Evolutionary conservation across 2,888 invertebrate species (phyloP).

Genomic region (Leptinotarsa rubiginosa): DNA sequence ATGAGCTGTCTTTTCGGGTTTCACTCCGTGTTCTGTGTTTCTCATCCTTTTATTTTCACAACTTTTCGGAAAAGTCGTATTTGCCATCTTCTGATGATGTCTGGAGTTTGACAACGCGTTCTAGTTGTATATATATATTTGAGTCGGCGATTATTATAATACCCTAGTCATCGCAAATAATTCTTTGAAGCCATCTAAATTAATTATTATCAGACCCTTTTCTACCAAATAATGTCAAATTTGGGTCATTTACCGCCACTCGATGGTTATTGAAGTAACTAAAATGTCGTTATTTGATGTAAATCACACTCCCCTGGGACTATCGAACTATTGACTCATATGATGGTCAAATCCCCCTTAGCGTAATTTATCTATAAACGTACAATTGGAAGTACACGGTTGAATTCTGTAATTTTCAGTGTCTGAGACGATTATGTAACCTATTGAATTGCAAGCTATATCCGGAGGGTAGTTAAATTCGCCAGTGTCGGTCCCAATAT

Average conservation of each 20-base stretch:
- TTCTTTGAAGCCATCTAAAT: conserved; percentile 82
- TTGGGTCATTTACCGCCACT: conserved; percentile 80
- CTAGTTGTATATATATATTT: too few species aligned
- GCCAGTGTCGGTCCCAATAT: conserved; percentile 85
- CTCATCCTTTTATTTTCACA: conserved; percentile 85
- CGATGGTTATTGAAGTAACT: conserved; percentile 91
- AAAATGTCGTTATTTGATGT: conserved; percentile 86
- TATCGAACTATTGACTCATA: conserved; percentile 76
- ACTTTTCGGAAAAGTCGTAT: too few species aligned
- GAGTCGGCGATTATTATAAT: conserved; percentile 94
- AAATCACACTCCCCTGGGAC: conserved; percentile 91
- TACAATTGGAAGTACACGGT: conserved; percentile 81
- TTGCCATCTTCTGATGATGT: too few species aligned
- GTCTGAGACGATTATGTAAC: conserved; percentile 91
- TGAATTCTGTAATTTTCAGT: conserved; percentile 93
- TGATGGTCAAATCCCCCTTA: conserved; percentile 76
- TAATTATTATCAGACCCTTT: conserved; percentile 75
- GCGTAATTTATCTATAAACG: conserved; percentile 76
- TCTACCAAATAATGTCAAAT: conserved; percentile 68
- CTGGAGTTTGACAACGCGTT: too few species aligned
- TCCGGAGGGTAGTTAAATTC: conserved; percentile 98
- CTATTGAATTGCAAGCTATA: conserved; percentile 85
- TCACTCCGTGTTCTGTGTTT: conserved; percentile 84
- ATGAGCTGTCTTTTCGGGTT: conserved; percentile 68
- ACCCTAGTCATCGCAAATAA: conserved; percentile 88